Conservation (phyloP, 2,113 vertebrate species). For the Protobothrops flavoviridis region DNA sequence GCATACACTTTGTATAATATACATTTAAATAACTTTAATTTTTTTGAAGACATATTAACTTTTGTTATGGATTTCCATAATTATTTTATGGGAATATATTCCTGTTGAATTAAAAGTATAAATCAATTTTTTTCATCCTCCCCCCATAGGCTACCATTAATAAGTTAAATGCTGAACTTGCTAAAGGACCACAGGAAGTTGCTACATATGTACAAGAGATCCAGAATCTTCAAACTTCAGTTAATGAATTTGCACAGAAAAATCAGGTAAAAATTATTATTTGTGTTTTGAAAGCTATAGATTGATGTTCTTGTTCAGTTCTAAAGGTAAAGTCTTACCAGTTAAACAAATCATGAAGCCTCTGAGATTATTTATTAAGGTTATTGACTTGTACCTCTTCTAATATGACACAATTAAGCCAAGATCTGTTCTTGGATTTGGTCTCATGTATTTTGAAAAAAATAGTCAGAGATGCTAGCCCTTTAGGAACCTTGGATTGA, state of each 20-base stretch:
- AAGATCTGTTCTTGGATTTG: not conserved
- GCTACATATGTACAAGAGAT: constrained; percentile 91
- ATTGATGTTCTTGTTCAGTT: not conserved
- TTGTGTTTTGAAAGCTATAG: not conserved
- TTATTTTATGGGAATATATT: not conserved
- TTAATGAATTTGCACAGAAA: constrained; percentile 86
- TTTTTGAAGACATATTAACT: not conserved
- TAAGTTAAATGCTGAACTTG: constrained; percentile 87
- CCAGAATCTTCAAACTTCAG: constrained; percentile 81
- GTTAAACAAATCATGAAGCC: not conserved
- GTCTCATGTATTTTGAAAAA: not conserved
- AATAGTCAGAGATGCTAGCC: not conserved
- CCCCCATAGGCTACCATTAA: constrained; percentile 79
- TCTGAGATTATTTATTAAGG: not conserved
- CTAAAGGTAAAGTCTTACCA: not conserved
- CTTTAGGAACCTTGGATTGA: not conserved
- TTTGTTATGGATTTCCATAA: not conserved
- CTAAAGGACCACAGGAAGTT: constrained; percentile 92
- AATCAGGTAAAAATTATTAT: constrained; percentile 79
- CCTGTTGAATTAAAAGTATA: not conserved
- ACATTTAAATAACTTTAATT: not conserved
- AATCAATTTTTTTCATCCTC: constrained; percentile 29
- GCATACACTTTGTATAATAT: not conserved
- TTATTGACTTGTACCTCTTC: not conserved
- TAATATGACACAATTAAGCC: not conserved